These are phyloP conservation scores for Echinometra lucunter DNA, from an alignment of 53 echinoderm and acorn worm genomes.

Conservation along the genomic window DNA sequence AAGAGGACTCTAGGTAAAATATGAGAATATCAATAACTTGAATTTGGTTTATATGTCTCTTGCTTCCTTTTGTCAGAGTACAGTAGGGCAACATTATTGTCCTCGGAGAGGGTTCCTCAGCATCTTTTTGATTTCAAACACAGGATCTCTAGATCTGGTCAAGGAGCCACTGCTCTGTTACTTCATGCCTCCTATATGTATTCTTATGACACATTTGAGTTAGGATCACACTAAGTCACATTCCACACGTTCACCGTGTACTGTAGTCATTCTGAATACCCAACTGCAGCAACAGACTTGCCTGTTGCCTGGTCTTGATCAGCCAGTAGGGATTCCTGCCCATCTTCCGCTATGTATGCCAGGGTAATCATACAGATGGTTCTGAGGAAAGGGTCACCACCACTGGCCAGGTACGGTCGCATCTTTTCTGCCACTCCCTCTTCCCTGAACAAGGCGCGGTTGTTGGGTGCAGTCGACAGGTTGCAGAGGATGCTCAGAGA, in stretches of 20 bases:
- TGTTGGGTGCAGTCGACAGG: constrained; percentile 81
- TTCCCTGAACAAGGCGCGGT: constrained; percentile 76
- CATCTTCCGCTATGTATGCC: constrained; percentile 90
- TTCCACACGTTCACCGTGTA: neutral
- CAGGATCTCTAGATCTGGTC: too few species aligned
- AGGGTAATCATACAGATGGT: constrained; percentile 95
- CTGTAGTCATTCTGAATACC: neutral
- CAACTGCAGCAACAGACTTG: neutral
- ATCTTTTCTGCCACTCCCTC: constrained; percentile 84
- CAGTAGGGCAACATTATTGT: too few species aligned
- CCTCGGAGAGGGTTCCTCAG: neutral
- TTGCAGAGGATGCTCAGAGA: constrained; percentile 96
- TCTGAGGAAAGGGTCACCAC: constrained; percentile 78
- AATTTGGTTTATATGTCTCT: too few species aligned
- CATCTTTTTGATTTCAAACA: too few species aligned
- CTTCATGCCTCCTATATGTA: too few species aligned
- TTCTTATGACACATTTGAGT: too few species aligned
- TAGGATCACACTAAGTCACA: too few species aligned
- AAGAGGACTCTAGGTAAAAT: too few species aligned
- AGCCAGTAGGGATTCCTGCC: constrained; percentile 17
- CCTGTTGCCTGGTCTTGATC: constrained; percentile 1
- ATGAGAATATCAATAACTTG: too few species aligned
- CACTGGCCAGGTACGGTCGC: constrained; percentile 73
- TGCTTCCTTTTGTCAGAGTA: too few species aligned
- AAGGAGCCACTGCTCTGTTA: too few species aligned